phyloP scores from a whole-genome alignment of 2,797 vertebrate species.

The Cyprinella venusta region DNA sequence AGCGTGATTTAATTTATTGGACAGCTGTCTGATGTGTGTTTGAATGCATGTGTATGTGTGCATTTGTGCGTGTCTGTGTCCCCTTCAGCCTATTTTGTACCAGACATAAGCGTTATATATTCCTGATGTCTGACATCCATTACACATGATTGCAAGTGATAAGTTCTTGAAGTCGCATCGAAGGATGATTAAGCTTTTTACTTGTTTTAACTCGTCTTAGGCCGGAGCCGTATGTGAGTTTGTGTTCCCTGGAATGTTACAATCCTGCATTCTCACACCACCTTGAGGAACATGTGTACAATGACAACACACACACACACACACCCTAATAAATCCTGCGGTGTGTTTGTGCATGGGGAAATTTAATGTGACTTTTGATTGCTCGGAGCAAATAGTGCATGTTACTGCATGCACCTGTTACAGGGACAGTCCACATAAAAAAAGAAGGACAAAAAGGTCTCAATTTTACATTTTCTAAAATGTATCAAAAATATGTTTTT shows the following conservation, averaged over 20 bases:
- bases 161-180: not conserved
- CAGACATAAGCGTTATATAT: not conserved
- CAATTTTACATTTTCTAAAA: not conserved
- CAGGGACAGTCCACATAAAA: not conserved
- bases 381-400: not conserved
- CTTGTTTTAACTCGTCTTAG: constrained; percentile 69
- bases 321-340: constrained; percentile 60
- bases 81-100: constrained; percentile 9
- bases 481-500: not conserved
- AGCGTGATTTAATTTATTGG: constrained; percentile 70
- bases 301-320: constrained; percentile 58
- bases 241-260: constrained; percentile 63
- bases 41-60: constrained; percentile 54
- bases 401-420: constrained; percentile 29
- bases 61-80: constrained; percentile 64
- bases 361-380: constrained; percentile 25
- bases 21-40: constrained; percentile 73
- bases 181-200: constrained; percentile 63
- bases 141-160: constrained; percentile 19
- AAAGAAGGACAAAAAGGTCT: not conserved
- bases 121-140: constrained; percentile 7
- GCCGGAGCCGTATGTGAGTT: constrained; percentile 57
- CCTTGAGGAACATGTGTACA: constrained; percentile 63
- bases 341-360: constrained; percentile 62
- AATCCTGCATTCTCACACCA: constrained; percentile 73